Evolutionary conservation across 2,888 invertebrate species (phyloP).

Genomic region (Formica aserva): DNA sequence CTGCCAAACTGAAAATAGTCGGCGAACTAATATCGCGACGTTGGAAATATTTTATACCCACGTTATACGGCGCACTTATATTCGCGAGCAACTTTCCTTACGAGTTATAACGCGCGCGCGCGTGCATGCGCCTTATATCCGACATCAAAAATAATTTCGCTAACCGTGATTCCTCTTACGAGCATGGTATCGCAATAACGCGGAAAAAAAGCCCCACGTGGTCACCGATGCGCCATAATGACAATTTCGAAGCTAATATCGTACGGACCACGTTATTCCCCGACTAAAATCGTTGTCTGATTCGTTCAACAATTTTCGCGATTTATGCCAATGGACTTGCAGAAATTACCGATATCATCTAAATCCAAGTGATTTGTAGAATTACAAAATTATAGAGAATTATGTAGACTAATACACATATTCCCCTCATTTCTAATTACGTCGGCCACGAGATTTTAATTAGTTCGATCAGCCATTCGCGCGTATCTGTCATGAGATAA

Average conservation of each 20-base stretch:
- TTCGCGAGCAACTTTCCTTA: conserved; percentile 54
- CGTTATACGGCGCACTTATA: conserved; percentile 51
- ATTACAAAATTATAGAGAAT: conserved; percentile 43
- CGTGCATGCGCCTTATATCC: conserved; percentile 22
- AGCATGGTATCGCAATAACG: conserved; percentile 37
- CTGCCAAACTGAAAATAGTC: conserved; percentile 67
- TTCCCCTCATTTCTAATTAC: conserved; percentile 37
- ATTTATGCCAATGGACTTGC: conserved; percentile 19
- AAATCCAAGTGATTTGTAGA: conserved; percentile 38
- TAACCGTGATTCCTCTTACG: conserved; percentile 50
- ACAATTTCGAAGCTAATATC: not conserved
- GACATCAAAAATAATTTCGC: conserved; percentile 59
- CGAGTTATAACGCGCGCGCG: conserved; percentile 52
- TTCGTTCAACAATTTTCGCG: conserved; percentile 26
- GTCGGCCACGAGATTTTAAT: conserved; percentile 42
- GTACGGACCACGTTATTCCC: not conserved
- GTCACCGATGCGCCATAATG: conserved; percentile 19
- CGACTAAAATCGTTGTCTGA: not conserved
- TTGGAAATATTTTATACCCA: conserved; percentile 63
- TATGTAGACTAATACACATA: conserved; percentile 14
- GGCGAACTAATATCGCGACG: conserved; percentile 56
- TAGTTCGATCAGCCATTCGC: conserved; percentile 35
- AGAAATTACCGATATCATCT: conserved; percentile 33
- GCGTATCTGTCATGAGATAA: conserved; percentile 47
- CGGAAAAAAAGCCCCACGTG: not conserved